phyloP scores from a whole-genome alignment of 2,888 invertebrate genomes.

The Alcis repandata region DNA sequence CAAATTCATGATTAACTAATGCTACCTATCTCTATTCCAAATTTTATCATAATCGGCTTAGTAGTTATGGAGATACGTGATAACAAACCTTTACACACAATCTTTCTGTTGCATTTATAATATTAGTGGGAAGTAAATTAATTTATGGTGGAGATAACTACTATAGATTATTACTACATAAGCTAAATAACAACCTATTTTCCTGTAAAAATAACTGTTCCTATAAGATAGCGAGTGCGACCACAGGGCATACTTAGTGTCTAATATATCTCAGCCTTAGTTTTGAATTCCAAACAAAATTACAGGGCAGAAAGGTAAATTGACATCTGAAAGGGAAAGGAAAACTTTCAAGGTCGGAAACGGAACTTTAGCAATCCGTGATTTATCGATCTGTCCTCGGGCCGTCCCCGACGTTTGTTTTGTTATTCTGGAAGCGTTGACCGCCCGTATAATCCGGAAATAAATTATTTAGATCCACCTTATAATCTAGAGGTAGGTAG shows the following conservation, averaged over 20 bases:
- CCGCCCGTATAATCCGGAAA: conserved; percentile 24
- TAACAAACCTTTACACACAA: too few species aligned
- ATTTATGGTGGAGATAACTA: too few species aligned
- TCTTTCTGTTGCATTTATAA: too few species aligned
- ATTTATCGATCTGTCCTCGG: conserved; percentile 55
- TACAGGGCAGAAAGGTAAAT: conserved; percentile 42
- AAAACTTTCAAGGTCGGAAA: conserved; percentile 53
- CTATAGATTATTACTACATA: too few species aligned
- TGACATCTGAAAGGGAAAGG: conserved; percentile 48
- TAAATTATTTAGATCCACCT: conserved; percentile 22
- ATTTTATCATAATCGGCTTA: too few species aligned
- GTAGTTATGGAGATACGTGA: too few species aligned
- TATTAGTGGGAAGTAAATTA: too few species aligned
- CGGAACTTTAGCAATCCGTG: conserved; percentile 52
- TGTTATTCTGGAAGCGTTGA: conserved; percentile 34
- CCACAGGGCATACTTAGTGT: neutral
- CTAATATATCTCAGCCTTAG: conserved; percentile 1
- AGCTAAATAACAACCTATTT: too few species aligned
- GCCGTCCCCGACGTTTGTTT: conserved; percentile 38
- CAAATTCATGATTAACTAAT: too few species aligned
- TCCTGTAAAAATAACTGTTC: too few species aligned
- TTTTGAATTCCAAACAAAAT: conserved; percentile 33
- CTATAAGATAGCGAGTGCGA: too few species aligned
- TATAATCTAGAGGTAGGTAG: conserved; percentile 1
- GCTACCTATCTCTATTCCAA: too few species aligned